Base-by-base conservation (phyloP, 2,113 vertebrate genomes). In the Lathamus discolor region DNA sequence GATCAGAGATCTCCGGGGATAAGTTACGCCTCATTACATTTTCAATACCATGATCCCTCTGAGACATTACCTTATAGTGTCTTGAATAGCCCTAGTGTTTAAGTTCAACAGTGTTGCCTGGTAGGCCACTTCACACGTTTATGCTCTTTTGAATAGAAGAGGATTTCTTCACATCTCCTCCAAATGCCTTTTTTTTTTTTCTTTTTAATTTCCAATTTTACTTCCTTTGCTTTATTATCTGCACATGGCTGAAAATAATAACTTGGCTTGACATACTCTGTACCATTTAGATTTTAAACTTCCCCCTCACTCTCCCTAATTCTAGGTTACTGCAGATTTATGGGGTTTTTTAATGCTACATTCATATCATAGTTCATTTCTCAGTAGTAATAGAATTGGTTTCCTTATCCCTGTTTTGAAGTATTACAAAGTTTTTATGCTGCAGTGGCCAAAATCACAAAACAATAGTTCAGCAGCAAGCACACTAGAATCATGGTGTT, bases 1-100 rank as follows among this genome's bases (percentile, higher is more conserved):
- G 75, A 93, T 93, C 83, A 94, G 81, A 93, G 78, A 95, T 89
- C 89, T 95, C 92, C 2, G 4, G 87, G 84, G 90, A 97, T 91
- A 95, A 96, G 94, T 80, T 91, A 96, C 1, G 1, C 85, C 86
- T 95, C 93, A 93, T 94, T 97, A 93, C 82, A 78, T 96, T 96
- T 96, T 89, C 92, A 94, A 48, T 92, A 84, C 83, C 24, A 7
- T 63, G 72, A 94, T 96, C 81, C 92, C 89, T 89, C 66, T 85
- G 95, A 97, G 95, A 95, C 55, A 75, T 78, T 95, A 66, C 80
- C 91, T 92, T 90, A 46, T 67, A 74, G 63, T 85, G 85, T 73
- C 91, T 92, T 88, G 88, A 96, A 91, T 94, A 89, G 72, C 86
- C 85, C 75, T 48, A 91, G 96, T 93, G 94, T 92, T 97, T 96